phyloP scores from a whole-genome alignment of 2,797 vertebrate genomes.

The Danio choprae region DNA sequence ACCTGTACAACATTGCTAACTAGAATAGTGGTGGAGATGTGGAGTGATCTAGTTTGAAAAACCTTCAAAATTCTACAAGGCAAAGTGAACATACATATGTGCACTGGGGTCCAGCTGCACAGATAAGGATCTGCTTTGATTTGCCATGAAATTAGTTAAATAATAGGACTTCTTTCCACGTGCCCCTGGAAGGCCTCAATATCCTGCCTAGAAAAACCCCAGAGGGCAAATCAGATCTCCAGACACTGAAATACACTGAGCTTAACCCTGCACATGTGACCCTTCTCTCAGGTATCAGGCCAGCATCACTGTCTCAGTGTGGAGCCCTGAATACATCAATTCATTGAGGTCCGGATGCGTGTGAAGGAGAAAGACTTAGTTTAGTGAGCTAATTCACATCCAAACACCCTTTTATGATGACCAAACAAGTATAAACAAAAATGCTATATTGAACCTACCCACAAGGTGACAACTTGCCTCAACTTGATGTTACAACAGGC shows the following conservation, averaged over 20 bases:
- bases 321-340: not conserved
- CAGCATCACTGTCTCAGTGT: not conserved
- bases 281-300: not conserved
- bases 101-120: not conserved
- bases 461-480: too few species aligned
- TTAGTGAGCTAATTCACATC: not conserved
- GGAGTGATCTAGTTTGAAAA: too few species aligned
- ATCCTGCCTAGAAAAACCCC: slow-evolving; percentile 67
- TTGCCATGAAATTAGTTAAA: slow-evolving; percentile 62
- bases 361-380: not conserved
- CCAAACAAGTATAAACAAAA: too few species aligned
- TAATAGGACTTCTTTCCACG: slow-evolving; percentile 65
- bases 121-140: slow-evolving; percentile 61
- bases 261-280: slow-evolving; percentile 21
- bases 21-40: too few species aligned
- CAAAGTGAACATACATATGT: too few species aligned
- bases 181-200: slow-evolving; percentile 69
- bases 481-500: too few species aligned
- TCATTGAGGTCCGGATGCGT: not conserved
- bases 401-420: not conserved
- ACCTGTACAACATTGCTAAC: too few species aligned
- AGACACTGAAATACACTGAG: slow-evolving; percentile 29
- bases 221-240: slow-evolving; percentile 37
- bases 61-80: too few species aligned
- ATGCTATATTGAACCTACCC: too few species aligned